Percentiles rank a stretch among this genome's conserved stretches.
Conservation (phyloP, 2,888 invertebrate genomes). For the Notocelia uddmanniana region DNA sequence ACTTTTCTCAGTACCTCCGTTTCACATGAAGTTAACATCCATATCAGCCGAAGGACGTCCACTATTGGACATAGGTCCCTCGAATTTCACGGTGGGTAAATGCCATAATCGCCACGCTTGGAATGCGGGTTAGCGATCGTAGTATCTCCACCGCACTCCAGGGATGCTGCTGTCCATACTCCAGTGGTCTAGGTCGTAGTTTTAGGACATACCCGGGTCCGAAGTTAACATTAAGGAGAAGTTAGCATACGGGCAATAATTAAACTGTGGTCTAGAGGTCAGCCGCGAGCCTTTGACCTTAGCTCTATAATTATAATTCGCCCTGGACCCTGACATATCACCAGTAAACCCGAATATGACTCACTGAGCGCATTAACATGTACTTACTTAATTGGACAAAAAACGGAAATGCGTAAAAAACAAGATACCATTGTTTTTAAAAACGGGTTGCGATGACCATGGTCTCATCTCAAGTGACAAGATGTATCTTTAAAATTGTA, state of each 20-base stretch:
- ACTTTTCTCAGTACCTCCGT: too few relatives aligned
- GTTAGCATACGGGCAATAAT: conserved; percentile 4
- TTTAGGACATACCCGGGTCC: too few relatives aligned
- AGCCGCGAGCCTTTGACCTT: conserved; percentile 19
- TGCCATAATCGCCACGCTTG: too few relatives aligned
- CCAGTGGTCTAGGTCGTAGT: too few relatives aligned
- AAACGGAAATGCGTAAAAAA: conserved; percentile 1
- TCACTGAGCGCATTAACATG: conserved; percentile 21
- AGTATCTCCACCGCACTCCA: too few relatives aligned
- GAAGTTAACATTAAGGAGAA: too few relatives aligned
- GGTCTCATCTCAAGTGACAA: not conserved
- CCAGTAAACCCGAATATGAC: not conserved
- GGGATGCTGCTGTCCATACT: too few relatives aligned
- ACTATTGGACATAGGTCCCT: too few relatives aligned
- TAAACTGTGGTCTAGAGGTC: conserved; percentile 22
- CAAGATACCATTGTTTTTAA: not conserved
- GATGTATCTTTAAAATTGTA: not conserved
- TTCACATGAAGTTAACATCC: too few relatives aligned
- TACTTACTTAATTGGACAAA: not conserved
- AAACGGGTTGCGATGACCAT: not conserved
- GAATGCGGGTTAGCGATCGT: too few relatives aligned
- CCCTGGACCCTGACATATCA: conserved; percentile 30
- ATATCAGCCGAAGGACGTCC: too few relatives aligned
- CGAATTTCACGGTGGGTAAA: too few relatives aligned
- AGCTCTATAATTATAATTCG: conserved; percentile 6